A percentile compares a stretch with the other conserved stretches of the same genome.
These are phyloP conservation scores for Brenthis hecate DNA, from an alignment of 2,888 invertebrate genomes.

Conservation along the genomic window DNA sequence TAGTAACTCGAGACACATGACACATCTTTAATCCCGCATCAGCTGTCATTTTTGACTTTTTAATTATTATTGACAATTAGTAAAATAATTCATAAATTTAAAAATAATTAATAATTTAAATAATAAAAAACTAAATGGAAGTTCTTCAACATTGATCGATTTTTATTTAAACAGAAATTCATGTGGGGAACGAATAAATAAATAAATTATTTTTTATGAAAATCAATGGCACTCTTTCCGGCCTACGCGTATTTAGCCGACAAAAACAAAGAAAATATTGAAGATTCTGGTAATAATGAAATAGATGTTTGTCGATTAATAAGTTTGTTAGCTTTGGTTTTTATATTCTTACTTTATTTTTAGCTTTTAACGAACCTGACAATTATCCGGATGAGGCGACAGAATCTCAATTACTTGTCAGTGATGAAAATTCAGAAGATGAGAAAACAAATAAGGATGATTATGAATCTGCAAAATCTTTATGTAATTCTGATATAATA, in stretches of 20 bases:
- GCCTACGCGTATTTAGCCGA: constrained; percentile 38
- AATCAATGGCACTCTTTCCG: constrained; percentile 44
- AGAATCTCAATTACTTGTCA: constrained; percentile 53
- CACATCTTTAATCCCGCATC: no score
- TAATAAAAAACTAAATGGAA: neutral
- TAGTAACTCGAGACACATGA: no score
- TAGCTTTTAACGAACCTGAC: constrained; percentile 26
- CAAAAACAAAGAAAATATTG: constrained; percentile 24
- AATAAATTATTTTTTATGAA: neutral
- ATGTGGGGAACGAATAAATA: no score
- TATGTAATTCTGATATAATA: neutral
- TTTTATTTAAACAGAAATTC: no score
- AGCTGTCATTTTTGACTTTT: neutral
- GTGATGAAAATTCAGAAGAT: constrained; percentile 48
- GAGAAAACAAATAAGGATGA: constrained; percentile 29
- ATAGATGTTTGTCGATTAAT: neutral
- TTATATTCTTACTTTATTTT: neutral
- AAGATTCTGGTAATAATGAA: constrained; percentile 29
- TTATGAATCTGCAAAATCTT: constrained; percentile 3
- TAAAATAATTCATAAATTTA: no score
- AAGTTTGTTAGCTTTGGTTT: neutral
- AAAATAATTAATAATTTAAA: neutral
- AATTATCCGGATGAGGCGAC: constrained; percentile 36
- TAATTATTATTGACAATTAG: neutral
- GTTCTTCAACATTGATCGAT: no score